Evolutionary conservation across 1,140 invertebrate species (phyloP), one percentile per base, ranked within the genome.

Genomic region (Chrysomallon squamiferum): DNA sequence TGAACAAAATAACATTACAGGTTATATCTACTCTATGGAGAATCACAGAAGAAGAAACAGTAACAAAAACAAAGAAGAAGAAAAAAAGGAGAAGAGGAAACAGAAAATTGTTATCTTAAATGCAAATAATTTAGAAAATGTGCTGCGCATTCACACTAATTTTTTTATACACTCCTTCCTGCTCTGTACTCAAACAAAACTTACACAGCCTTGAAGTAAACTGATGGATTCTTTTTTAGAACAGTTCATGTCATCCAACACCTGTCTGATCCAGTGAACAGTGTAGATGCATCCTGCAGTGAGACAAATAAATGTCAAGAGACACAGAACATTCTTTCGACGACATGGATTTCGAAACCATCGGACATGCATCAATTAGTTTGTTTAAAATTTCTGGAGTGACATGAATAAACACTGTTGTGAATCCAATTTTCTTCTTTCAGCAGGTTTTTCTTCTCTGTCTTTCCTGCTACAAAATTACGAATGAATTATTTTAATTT

Each of bases 1-100:
- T 35, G 75, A 77, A 47, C 47, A 50, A n/a, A 20, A 20, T 9
- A 50, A 20, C n/a, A 50, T 20, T 6, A 43, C 41, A 43, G 41
- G n/a, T 43, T 43, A 43, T n/a, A 11, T n/a, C 9, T 43, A 43
- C n/a, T 11, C 9, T n/a, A 43, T 11, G 41, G n/a, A 43, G 41
- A 13, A n/a, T 11, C 11, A 13, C 0, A 43, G 41, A 43, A n/a
- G 41, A n/a, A 43, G n/a, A 43, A 11, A 43, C 0, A n/a, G 41
- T 11, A 43, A n/a, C n/a, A 11, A 43, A 13, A n/a, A 43, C 11
- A 43, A 43, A 43, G n/a, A 43, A 13, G 41, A n/a, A 43, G 11
- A 43, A 43, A 43, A 43, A 43, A 43, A 43, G 41, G 11, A 13
- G 41, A 13, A n/a, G n/a, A 43, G 11, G n/a, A 43, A n/a, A 13